Base-by-base conservation (phyloP, 1,140 invertebrate species). In the Bombus difficillimus region DNA sequence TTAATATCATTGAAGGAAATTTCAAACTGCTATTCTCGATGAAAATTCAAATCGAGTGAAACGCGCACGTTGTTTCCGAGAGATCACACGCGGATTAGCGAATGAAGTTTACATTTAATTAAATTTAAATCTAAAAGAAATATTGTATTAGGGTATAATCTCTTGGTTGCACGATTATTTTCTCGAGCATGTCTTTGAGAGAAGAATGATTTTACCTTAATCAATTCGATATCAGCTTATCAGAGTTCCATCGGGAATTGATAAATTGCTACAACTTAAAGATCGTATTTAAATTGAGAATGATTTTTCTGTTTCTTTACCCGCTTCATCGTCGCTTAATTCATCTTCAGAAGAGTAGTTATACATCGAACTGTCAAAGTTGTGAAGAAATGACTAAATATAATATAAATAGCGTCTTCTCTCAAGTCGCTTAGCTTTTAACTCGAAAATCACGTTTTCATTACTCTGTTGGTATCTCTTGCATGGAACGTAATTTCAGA, bases 101-200 rank as follows among this genome's bases (percentile, higher is more conserved):
- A 75, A 57, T 43, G 43, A 28, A n/a, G 28, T 64, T 77, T 77
- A 77, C 59, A 18, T 77, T 77, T 62, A 77, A 77, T 62, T 77
- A 77, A 77, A 77, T 77, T 77, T 5, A 77, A 77, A 77, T 62
- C 15, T 32, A 64, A 77, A 41, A 62, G 18, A 37, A 77, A 77
- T 41, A 32, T 41, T 34, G 28, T 18, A 25, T n/a, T 1, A 22
- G 6, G 32, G 4, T 77, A 41, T 77, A 41, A 77, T 62, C 57
- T 41, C 28, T 12, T 32, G 28, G 18, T 76, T 76, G 25, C 57
- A 8, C n/a, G 34, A 41, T 39, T 62, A 39, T 10, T n/a, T 64
- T 28, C 12, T 32, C 2, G 12, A 15, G 9, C 10, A 15, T 25
- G n/a, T 15, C 53, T 76, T 76, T 9, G 28, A 18, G 25, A 77